Evolutionary conservation across 2,113 vertebrate genomes (phyloP), one percentile per base, ranked within the genome.

Genomic region (Sinocyclocheilus anshuiensis): DNA sequence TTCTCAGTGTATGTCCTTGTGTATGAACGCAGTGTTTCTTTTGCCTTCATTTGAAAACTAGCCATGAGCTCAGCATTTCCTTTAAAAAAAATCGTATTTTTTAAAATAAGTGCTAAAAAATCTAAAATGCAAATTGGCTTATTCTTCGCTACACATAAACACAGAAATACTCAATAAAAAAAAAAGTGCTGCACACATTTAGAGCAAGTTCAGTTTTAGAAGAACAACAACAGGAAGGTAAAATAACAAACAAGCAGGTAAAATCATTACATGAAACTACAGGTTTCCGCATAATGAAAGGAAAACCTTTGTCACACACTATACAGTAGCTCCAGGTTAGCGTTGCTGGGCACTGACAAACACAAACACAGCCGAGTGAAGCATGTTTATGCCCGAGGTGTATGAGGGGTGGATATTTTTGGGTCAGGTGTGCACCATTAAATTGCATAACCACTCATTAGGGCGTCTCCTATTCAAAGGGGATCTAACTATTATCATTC

Each of bases 361-460:
- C 45, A 83, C 48, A 71, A 83, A 83, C 65, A 83, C 22, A 36
- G 63, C 63, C 3, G 45, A 65, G 16, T 26, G 24, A 63, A 80
- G 29, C 50, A 6, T 83, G 45, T 69, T 83, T 83, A 53, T 53
- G 65, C 81, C 81, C 5, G 16, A 71, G 81, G 63, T 83, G 81
- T 22, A 57, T 10, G 3, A 22, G 42, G 63, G 80, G 63, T 2
- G 81, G 65, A 71, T 55, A 18, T 81, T 24, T 61, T 71, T 69
- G 42, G 26, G 81, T 83, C 65, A 83, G 65, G 65, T 83, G 45
- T 83, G 45, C n/a, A 65, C 24, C 24, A 83, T 71, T 71, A 83
- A 20, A 55, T 83, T 83, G 81, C 81, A 55, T 13, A 83, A 83
- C 42, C 18, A 4, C 65, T 53, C 42, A 53, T 71, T 71, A 48